A percentile compares a stretch with the other conserved stretches of the same genome.
phyloP scores from a whole-genome alignment of 2,797 vertebrate species.

The Botia almorhae region DNA sequence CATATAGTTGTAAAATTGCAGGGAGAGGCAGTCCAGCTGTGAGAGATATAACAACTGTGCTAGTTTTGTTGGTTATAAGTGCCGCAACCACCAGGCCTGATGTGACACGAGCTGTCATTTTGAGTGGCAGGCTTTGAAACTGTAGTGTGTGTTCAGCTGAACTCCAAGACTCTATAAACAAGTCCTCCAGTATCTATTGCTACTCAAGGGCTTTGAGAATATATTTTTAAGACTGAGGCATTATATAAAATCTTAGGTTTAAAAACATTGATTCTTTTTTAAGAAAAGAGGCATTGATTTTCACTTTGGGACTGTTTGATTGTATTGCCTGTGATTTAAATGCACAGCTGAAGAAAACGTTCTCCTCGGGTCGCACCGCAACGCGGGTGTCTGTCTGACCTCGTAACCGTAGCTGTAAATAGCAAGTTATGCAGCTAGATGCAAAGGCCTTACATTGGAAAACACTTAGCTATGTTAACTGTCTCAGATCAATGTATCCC shows the following conservation, averaged over 20 bases:
- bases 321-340: constrained; percentile 9
- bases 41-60: constrained; percentile 44
- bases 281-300: not conserved
- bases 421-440: constrained; percentile 30
- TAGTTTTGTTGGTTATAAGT: constrained; percentile 42
- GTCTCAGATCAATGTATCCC: constrained; percentile 70
- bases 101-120: constrained; percentile 35
- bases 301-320: not conserved
- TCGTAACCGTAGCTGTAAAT: constrained; percentile 26
- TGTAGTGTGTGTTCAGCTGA: constrained; percentile 32
- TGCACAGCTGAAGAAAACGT: constrained; percentile 2
- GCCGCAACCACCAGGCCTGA: constrained; percentile 36
- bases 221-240: not conserved
- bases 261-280: not conserved
- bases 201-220: constrained; percentile 17
- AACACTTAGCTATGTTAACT: constrained; percentile 66
- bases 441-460: constrained; percentile 58
- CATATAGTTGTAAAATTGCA: constrained; percentile 42
- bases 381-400: not conserved
- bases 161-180: constrained; percentile 18
- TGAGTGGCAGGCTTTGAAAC: constrained; percentile 53
- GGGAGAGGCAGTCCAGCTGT: constrained; percentile 44
- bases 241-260: not conserved
- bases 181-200: constrained; percentile 32
- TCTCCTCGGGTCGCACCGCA: not conserved